Base-by-base conservation (phyloP, 2,797 vertebrate genomes). In the Aphelocoma californica region DNA sequence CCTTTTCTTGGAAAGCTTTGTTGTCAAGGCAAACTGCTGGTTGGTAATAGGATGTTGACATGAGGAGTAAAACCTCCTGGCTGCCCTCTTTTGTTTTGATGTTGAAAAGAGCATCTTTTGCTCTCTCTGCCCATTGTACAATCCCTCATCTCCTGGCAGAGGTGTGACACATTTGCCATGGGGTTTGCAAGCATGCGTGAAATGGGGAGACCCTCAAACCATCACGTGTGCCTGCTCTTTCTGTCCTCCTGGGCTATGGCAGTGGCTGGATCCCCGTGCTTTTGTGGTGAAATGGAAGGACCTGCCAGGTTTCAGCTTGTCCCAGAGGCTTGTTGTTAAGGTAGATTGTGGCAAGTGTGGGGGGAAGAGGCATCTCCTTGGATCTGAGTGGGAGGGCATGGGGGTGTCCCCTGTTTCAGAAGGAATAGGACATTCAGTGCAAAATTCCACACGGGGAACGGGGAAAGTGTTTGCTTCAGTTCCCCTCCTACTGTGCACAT, bases 1-100 rank as follows among this genome's bases (percentile, higher is more conserved):
- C 50, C 74, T 84, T 86, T 94, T 92, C 95, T 95, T 95, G 86
- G 95, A 92, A 95, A 92, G 94, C 78, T 95, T 77, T 90, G 81
- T 80, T 93, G 86, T 90, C 51, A 73, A 60, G 78, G 74, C 77
- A 48, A 57, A 60, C 65, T 58, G 53, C 67, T 81, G 26, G 57
- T 66, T 84, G 72, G 56, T 62, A 67, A 79, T 57, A 74, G 86
- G 48, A 79, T 70, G 50, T 57, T 78, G 81, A 83, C 13, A 3
- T 18, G 61, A 74, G 31, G 38, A 91, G 16, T 90, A 86, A 95
- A 94, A 88, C 48, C 24, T 92, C 29, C 50, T 20, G 60, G 29
- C 53, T 91, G 70, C 26, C 7, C 9, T 64, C 42, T 87, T 88
- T 60, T 85, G 73, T 88, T 74, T 78, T 66, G n/a, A 56, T 2